phyloP scores from a whole-genome alignment of 2,888 invertebrate species.

The Drosophila macrospina region DNA sequence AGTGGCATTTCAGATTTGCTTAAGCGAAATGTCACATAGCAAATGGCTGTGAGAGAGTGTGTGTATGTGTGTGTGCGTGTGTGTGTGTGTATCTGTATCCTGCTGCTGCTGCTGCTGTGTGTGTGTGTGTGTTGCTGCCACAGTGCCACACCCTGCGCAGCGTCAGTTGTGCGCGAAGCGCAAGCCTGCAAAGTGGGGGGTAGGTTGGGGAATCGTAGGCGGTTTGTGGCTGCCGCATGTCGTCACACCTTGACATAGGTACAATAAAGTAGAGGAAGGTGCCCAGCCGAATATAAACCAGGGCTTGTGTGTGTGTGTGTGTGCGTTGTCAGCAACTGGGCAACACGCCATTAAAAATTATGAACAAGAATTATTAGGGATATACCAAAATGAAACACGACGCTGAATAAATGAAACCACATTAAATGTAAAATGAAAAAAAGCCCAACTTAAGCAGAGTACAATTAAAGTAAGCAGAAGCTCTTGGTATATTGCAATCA shows the following conservation, averaged over 20 bases:
- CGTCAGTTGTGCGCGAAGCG: slow-evolving; percentile 43
- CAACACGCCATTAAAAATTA: slow-evolving; percentile 3
- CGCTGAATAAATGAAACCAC: slow-evolving; percentile 4
- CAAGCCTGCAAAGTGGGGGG: slow-evolving; percentile 19
- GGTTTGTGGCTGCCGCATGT: slow-evolving; percentile 38
- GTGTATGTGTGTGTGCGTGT: neutral
- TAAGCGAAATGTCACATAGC: slow-evolving; percentile 1
- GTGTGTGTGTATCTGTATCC: slow-evolving; percentile 33
- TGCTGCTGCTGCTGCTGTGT: slow-evolving; percentile 32
- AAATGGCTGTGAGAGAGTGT: neutral
- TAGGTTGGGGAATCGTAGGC: neutral
- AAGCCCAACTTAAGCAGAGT: neutral
- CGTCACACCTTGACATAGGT: slow-evolving; percentile 44
- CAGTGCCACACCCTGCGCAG: slow-evolving; percentile 68
- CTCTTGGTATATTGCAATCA: neutral
- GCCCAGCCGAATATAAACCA: slow-evolving; percentile 1
- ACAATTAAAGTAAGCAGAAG: neutral
- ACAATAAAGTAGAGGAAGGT: slow-evolving; percentile 1
- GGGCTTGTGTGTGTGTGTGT: too few relatives aligned
- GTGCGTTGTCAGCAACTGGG: slow-evolving; percentile 23
- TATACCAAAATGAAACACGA: slow-evolving; percentile 5
- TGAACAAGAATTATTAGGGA: slow-evolving; percentile 7
- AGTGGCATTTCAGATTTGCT: slow-evolving; percentile 13
- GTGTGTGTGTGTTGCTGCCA: slow-evolving; percentile 35
- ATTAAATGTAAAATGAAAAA: neutral